phyloP scores from a whole-genome alignment of 2,888 invertebrate species.

The Pharmacophagus antenor region DNA sequence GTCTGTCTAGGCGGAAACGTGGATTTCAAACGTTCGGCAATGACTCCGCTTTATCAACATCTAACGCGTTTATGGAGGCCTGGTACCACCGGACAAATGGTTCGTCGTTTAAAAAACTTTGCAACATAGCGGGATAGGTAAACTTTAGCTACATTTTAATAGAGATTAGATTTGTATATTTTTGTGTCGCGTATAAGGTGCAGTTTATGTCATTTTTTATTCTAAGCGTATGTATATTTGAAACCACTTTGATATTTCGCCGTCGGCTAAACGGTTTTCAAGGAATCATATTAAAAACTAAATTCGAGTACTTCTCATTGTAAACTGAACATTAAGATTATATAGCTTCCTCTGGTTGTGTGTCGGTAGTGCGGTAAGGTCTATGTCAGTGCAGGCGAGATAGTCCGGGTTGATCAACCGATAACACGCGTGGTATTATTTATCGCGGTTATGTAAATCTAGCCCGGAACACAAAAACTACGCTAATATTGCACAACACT shows the following conservation, averaged over 20 bases:
- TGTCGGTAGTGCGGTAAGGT: constrained; percentile 44
- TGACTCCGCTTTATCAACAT: constrained; percentile 69
- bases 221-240: constrained; percentile 48
- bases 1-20: constrained; percentile 59
- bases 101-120: constrained; percentile 32
- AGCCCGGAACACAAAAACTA: constrained; percentile 33
- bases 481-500: constrained; percentile 26
- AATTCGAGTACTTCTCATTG: background rate
- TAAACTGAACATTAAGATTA: background rate
- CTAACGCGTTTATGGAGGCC: constrained; percentile 60
- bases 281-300: constrained; percentile 3
- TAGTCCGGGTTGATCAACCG: constrained; percentile 62
- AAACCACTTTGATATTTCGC: constrained; percentile 65
- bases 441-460: constrained; percentile 37
- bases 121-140: background rate
- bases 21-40: constrained; percentile 59
- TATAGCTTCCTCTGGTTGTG: constrained; percentile 21
- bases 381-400: constrained; percentile 57
- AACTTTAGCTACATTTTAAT: constrained; percentile 15
- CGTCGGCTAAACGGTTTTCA: constrained; percentile 38
- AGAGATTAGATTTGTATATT: constrained; percentile 27
- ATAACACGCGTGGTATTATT: constrained; percentile 49
- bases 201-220: constrained; percentile 35
- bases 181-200: constrained; percentile 17
- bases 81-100: constrained; percentile 44